Conservation (phyloP, 2,797 vertebrate genomes). For the Cephalopachus bancanus region DNA sequence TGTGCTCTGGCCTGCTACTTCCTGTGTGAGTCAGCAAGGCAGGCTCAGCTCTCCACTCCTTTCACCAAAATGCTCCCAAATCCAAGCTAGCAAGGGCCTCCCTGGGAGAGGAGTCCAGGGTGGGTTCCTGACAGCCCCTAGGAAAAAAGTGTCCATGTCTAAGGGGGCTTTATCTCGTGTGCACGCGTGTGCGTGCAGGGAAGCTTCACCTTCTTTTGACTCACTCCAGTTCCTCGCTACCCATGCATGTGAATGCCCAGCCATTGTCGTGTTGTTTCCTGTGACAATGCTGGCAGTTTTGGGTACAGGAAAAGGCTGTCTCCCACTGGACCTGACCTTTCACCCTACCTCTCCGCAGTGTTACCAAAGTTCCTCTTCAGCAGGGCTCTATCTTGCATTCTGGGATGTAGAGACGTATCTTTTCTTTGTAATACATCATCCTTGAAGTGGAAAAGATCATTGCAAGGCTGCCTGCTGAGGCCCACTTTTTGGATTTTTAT, state of each 20-base stretch:
- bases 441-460: neutral
- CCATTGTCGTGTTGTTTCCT: constrained; percentile 48
- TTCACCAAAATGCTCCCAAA: constrained; percentile 76
- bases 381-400: neutral
- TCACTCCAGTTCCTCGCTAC: constrained; percentile 68
- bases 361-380: neutral
- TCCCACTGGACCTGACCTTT: constrained; percentile 51
- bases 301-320: constrained; percentile 21
- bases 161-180: neutral
- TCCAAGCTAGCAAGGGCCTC: constrained; percentile 45
- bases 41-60: constrained; percentile 64
- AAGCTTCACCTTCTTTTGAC: constrained; percentile 73
- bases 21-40: constrained; percentile 79
- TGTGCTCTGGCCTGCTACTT: constrained; percentile 67
- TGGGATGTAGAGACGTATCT: neutral
- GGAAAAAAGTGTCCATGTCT: constrained; percentile 55
- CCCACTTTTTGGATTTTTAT: neutral
- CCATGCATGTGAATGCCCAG: constrained; percentile 73
- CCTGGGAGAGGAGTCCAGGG: constrained; percentile 35
- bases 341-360: neutral
- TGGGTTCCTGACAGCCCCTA: constrained; percentile 24
- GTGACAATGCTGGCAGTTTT: neutral
- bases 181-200: neutral
- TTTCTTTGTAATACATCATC: neutral
- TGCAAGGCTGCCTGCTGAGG: neutral